phyloP scores from a whole-genome alignment of 2,888 invertebrate species.

The Clanis bilineata region DNA sequence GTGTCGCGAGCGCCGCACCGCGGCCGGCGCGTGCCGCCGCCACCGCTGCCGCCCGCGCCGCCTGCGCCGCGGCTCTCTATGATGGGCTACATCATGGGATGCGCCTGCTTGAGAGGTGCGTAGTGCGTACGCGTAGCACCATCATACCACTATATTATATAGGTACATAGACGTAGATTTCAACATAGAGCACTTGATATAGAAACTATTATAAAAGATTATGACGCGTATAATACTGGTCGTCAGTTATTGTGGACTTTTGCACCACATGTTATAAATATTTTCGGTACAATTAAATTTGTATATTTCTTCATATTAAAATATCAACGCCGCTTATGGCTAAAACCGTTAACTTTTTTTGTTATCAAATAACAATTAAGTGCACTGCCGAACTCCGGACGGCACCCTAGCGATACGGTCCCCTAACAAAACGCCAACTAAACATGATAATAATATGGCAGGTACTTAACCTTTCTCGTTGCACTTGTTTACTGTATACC shows the following conservation, averaged over 20 bases:
- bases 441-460: not conserved
- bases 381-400: not conserved
- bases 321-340: no score
- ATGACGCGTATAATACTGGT: no score
- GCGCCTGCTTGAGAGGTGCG: slow-evolving; percentile 94
- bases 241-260: no score
- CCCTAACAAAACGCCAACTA: not conserved
- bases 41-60: slow-evolving; percentile 69
- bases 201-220: no score
- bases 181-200: no score
- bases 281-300: no score
- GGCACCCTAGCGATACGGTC: not conserved
- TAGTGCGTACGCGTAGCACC: no score
- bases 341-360: not conserved
- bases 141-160: not conserved
- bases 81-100: slow-evolving; percentile 98
- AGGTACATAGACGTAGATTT: not conserved
- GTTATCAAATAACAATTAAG: not conserved
- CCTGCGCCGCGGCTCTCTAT: slow-evolving; percentile 81
- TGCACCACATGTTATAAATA: no score
- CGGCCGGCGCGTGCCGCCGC: slow-evolving; percentile 75
- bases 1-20: slow-evolving; percentile 66
- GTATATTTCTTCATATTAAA: no score
- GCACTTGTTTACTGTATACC: slow-evolving; percentile 20
- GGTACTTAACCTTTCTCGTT: slow-evolving; percentile 17